Conservation (phyloP, 2,888 invertebrate genomes). For the Caradrina clavipalpis region DNA sequence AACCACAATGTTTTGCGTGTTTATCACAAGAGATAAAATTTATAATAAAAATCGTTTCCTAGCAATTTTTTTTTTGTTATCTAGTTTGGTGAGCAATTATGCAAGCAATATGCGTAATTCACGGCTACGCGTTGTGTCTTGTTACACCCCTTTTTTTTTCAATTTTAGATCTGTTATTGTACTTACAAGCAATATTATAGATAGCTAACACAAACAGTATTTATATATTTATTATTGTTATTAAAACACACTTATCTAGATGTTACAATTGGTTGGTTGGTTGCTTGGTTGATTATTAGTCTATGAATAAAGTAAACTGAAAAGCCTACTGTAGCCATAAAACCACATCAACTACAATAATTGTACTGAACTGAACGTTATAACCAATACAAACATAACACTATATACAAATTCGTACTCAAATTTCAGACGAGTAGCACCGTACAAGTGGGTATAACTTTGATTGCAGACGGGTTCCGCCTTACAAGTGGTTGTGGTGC, state of each 20-base stretch:
- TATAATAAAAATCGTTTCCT: no score
- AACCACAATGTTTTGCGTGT: no score
- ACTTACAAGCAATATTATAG: background rate
- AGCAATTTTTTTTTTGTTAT: no score
- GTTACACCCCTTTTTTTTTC: background rate
- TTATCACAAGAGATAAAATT: no score
- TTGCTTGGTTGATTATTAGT: no score
- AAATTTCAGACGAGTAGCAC: constrained; percentile 68
- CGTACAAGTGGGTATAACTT: constrained; percentile 69
- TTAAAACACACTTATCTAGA: background rate
- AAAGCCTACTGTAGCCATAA: background rate
- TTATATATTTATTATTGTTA: constrained; percentile 2
- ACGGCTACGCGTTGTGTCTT: no score
- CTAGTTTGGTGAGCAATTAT: no score
- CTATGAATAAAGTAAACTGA: background rate
- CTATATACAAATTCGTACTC: constrained; percentile 58
- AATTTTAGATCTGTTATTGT: background rate
- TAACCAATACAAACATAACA: constrained; percentile 21
- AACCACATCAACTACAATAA: background rate
- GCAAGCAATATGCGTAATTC: no score
- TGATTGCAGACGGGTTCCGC: constrained; percentile 91
- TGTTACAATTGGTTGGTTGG: background rate
- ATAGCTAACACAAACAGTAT: constrained; percentile 2
- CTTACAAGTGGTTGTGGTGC: constrained; percentile 92
- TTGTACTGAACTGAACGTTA: background rate